Evolutionary conservation across 2,888 invertebrate genomes (phyloP).

Genomic region (Mythimna ferrago): DNA sequence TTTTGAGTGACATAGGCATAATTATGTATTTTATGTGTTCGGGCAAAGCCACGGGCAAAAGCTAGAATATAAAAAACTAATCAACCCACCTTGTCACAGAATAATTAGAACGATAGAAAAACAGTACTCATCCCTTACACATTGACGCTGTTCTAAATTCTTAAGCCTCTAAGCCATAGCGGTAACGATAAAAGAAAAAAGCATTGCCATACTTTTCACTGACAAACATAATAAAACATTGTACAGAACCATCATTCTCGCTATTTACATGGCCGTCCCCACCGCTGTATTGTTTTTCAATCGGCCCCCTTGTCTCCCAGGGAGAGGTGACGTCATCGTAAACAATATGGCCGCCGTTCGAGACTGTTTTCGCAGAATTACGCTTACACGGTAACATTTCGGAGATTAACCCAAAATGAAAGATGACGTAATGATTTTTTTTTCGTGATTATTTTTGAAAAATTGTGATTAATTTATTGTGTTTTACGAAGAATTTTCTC

Average conservation of each 20-base stretch:
- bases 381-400: constrained; percentile 63
- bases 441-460: constrained; percentile 23
- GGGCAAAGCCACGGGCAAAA: too few relatives aligned
- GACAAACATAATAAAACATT: constrained; percentile 58
- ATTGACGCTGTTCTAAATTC: constrained; percentile 6
- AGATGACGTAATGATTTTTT: constrained; percentile 54
- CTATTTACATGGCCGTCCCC: constrained; percentile 61
- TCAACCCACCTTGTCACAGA: background rate
- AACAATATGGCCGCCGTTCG: constrained; percentile 68
- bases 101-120: constrained; percentile 17
- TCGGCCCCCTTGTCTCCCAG: constrained; percentile 60
- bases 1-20: too few relatives aligned
- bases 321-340: constrained; percentile 69
- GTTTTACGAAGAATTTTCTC: background rate
- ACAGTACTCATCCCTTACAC: constrained; percentile 4
- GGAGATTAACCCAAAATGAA: constrained; percentile 62
- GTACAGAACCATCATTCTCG: constrained; percentile 54
- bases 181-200: constrained; percentile 31
- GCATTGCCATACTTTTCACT: constrained; percentile 42
- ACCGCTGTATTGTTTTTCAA: constrained; percentile 73
- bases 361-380: constrained; percentile 65
- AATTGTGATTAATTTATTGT: constrained; percentile 24
- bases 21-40: too few relatives aligned
- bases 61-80: too few relatives aligned
- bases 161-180: constrained; percentile 24